These are phyloP conservation scores for Calcarius lapponicus DNA, from an alignment of 2,797 vertebrate species.

Conservation along the genomic window DNA sequence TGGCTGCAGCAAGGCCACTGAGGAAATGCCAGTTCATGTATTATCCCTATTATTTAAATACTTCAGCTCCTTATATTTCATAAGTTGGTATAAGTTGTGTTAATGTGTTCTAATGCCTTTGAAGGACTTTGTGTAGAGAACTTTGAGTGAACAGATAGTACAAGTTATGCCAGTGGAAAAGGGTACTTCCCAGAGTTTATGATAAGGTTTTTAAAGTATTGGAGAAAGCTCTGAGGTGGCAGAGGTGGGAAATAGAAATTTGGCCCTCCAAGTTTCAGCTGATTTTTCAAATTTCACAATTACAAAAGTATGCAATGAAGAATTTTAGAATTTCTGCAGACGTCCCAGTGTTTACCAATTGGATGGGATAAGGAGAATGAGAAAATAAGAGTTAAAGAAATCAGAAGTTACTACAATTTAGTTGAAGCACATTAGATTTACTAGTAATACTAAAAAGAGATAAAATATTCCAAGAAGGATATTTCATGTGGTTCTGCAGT, in stretches of 20 bases:
- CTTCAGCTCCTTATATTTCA: background rate
- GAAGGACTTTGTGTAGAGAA: background rate
- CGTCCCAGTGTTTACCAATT: background rate
- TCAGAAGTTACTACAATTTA: background rate
- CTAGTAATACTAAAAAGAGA: background rate
- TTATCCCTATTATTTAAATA: background rate
- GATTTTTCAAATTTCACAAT: background rate
- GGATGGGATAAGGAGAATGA: background rate
- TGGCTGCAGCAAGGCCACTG: background rate
- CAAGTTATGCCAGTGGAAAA: background rate
- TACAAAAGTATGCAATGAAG: background rate
- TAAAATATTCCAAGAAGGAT: background rate
- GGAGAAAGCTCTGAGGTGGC: background rate
- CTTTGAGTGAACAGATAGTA: background rate
- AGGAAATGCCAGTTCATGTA: background rate
- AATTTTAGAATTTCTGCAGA: background rate
- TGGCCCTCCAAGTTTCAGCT: background rate
- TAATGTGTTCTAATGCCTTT: background rate
- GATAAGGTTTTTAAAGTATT: background rate
- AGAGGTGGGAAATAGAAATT: background rate
- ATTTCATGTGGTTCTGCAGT: background rate
- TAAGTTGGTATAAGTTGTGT: background rate
- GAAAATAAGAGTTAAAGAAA: background rate
- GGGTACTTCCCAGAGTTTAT: background rate
- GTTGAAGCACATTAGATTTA: background rate